Evolutionary conservation across 2,113 vertebrate genomes (phyloP).

Genomic region (Caranx melampygus): DNA sequence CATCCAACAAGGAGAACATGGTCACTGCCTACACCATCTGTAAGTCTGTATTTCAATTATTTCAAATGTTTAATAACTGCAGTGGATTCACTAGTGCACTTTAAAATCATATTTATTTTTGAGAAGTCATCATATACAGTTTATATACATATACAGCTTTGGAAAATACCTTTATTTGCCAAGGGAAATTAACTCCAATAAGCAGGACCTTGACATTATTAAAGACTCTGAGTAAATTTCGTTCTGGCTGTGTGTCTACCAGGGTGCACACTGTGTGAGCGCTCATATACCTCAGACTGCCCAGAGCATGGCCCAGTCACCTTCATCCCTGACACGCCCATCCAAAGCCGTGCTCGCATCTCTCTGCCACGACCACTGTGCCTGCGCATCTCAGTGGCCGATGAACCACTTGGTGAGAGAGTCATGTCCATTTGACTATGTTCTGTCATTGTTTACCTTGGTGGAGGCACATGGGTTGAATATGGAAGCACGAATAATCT

Average conservation of each 20-base stretch:
- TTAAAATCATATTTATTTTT: too few relatives aligned
- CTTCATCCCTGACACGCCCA: constrained; percentile 93
- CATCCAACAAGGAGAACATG: constrained; percentile 96
- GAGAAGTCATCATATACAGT: too few relatives aligned
- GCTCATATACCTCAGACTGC: constrained; percentile 95
- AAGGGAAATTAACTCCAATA: too few relatives aligned
- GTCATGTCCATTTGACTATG: background rate
- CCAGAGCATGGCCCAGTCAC: constrained; percentile 96
- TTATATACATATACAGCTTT: background rate
- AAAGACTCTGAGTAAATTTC: background rate
- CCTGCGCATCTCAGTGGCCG: constrained; percentile 91
- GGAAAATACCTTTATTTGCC: background rate
- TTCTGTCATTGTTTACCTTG: too few relatives aligned
- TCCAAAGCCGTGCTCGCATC: constrained; percentile 94
- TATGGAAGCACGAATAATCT: too few relatives aligned
- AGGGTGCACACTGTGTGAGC: constrained; percentile 99
- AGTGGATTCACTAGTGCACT: background rate
- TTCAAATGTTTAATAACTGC: background rate
- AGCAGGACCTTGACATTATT: too few relatives aligned
- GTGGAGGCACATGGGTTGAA: too few relatives aligned
- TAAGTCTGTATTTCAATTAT: constrained; percentile 74
- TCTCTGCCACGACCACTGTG: constrained; percentile 94
- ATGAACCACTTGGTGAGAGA: constrained; percentile 90
- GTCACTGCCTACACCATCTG: constrained; percentile 93
- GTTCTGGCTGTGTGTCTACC: background rate